phyloP scores from a whole-genome alignment of 2,888 invertebrate genomes.

The Drosophila diplacantha region DNA sequence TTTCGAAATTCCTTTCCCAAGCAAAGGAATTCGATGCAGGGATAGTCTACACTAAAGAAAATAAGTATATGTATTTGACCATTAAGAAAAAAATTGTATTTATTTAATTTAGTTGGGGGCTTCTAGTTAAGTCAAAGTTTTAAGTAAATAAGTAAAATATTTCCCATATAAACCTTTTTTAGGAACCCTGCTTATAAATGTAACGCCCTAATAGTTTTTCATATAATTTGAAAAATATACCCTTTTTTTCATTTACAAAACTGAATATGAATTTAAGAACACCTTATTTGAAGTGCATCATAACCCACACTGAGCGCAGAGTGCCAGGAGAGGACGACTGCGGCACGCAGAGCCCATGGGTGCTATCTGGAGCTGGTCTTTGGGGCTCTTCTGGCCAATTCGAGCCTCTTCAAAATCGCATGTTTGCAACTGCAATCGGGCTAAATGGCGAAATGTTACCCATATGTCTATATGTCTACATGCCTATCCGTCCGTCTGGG shows the following conservation, averaged over 20 bases:
- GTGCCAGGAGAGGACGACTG: constrained; percentile 17
- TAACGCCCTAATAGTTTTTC: background rate
- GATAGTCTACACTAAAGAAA: constrained; percentile 16
- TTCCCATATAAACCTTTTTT: no score
- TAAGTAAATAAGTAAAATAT: no score
- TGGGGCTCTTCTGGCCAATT: constrained; percentile 53
- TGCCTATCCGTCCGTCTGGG: constrained; percentile 35
- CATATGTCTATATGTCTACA: constrained; percentile 59
- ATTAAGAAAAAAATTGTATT: background rate
- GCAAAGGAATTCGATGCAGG: constrained; percentile 31
- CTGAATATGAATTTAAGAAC: background rate
- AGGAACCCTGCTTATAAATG: no score
- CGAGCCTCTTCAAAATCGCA: constrained; percentile 73
- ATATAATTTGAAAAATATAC: background rate
- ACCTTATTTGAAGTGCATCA: constrained; percentile 13
- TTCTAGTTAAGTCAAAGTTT: no score
- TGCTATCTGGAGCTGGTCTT: constrained; percentile 26
- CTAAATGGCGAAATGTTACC: constrained; percentile 71
- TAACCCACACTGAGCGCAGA: constrained; percentile 32
- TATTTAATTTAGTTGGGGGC: no score
- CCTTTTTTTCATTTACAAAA: background rate
- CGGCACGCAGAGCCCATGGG: constrained; percentile 42
- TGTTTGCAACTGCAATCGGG: constrained; percentile 73
- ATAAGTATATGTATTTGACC: background rate
- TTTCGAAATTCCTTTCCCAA: constrained; percentile 54